Percentiles rank a stretch among this genome's conserved stretches.
phyloP scores from a whole-genome alignment of 2,797 vertebrate genomes.

The Euthynnus affinis region DNA sequence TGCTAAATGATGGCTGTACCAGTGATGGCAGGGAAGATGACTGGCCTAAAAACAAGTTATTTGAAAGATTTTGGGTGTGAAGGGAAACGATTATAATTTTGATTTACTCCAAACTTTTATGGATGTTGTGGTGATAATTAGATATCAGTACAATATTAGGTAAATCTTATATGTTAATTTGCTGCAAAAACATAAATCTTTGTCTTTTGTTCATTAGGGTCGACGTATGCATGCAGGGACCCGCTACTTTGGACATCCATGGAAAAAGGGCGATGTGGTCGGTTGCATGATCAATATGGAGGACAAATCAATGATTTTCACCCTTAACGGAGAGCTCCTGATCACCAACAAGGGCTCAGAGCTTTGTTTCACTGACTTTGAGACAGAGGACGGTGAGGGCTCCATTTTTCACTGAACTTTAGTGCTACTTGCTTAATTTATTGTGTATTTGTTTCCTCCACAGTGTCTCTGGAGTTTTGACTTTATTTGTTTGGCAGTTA shows the following conservation, averaged over 20 bases:
- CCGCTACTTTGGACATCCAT: conserved; percentile 94
- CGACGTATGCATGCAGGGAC: conserved; percentile 95
- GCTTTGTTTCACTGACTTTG: conserved; percentile 96
- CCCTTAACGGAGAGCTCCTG: conserved; percentile 96
- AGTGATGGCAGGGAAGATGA: neutral
- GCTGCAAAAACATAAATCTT: neutral
- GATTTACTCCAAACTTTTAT: neutral
- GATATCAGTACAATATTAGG: neutral
- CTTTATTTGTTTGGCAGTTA: conserved; percentile 28
- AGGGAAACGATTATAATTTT: neutral
- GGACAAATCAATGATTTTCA: conserved; percentile 99
- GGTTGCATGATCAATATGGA: conserved; percentile 99
- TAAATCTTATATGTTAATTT: neutral
- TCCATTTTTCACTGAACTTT: conserved; percentile 5
- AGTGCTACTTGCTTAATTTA: conserved; percentile 35
- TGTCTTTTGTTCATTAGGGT: conserved; percentile 78
- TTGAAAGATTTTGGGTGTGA: neutral
- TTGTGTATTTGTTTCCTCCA: conserved; percentile 24
- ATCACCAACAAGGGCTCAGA: conserved; percentile 98
- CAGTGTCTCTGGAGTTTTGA: conserved; percentile 20
- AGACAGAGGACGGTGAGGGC: conserved; percentile 93
- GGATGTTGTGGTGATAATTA: neutral
- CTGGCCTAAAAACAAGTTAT: neutral
- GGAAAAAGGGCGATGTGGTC: conserved; percentile 97
- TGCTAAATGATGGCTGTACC: neutral